phyloP scores from a whole-genome alignment of 2,888 invertebrate species.

The Eurois occulta region DNA sequence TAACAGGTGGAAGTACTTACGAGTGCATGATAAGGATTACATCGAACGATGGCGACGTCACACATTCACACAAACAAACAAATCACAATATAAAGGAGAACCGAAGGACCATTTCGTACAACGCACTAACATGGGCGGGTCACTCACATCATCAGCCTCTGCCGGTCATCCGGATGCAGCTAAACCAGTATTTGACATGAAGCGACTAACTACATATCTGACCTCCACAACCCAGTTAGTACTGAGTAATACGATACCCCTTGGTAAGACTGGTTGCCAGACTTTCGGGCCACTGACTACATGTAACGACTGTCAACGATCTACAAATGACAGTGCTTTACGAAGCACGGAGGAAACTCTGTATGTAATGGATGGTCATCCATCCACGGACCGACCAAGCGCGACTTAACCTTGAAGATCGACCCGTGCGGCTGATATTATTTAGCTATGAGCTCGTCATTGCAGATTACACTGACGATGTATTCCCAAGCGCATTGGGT shows the following conservation, averaged over 20 bases:
- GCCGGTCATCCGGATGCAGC: neutral
- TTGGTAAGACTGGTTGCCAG: too few relatives aligned
- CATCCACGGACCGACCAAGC: neutral
- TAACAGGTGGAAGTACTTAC: slow-evolving; percentile 31
- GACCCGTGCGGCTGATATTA: neutral
- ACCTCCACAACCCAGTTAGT: too few relatives aligned
- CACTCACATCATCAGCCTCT: neutral
- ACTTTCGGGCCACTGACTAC: too few relatives aligned
- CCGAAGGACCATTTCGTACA: slow-evolving; percentile 9
- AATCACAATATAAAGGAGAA: neutral
- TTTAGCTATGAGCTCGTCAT: too few relatives aligned
- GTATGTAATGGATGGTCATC: neutral
- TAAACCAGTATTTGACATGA: neutral
- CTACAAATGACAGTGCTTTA: too few relatives aligned
- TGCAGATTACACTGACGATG: too few relatives aligned
- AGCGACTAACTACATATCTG: neutral
- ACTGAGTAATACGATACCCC: too few relatives aligned
- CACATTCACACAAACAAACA: slow-evolving; percentile 20
- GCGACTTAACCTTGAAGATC: neutral
- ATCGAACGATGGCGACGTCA: slow-evolving; percentile 35
- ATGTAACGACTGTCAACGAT: too few relatives aligned
- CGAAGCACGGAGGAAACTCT: too few relatives aligned
- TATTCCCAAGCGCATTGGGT: too few relatives aligned
- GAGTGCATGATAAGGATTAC: slow-evolving; percentile 20
- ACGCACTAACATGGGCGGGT: neutral